Evolutionary conservation across 2,797 vertebrate species (phyloP).

Genomic region (Tiaroga cobitis): DNA sequence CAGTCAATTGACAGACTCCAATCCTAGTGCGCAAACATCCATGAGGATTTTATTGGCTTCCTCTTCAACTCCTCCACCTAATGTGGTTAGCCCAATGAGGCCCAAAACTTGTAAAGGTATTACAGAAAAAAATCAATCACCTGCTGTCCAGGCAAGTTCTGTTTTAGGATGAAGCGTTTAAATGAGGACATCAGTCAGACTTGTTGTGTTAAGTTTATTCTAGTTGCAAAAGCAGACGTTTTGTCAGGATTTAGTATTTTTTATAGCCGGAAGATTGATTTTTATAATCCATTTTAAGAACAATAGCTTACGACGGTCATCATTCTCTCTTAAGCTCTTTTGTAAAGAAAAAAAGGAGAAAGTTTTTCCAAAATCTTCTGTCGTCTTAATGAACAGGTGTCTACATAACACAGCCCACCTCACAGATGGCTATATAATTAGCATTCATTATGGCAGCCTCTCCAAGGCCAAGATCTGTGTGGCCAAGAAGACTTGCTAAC

Average conservation of each 20-base stretch:
- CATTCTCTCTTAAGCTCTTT: slow-evolving; percentile 34
- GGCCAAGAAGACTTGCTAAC: slow-evolving; percentile 76
- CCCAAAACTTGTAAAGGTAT: slow-evolving; percentile 76
- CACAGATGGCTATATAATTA: slow-evolving; percentile 81
- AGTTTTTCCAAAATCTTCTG: slow-evolving; percentile 64
- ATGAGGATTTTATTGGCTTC: slow-evolving; percentile 78
- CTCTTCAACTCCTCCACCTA: slow-evolving; percentile 75
- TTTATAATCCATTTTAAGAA: slow-evolving; percentile 24
- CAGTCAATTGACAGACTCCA: slow-evolving; percentile 78
- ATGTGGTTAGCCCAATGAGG: slow-evolving; percentile 77
- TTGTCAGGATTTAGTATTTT: neutral
- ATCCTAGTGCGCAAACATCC: slow-evolving; percentile 80
- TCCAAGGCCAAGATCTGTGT: slow-evolving; percentile 72
- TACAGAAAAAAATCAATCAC: slow-evolving; percentile 73
- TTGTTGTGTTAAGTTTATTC: slow-evolving; percentile 36
- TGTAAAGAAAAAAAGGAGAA: slow-evolving; percentile 55
- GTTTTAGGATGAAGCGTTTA: slow-evolving; percentile 57
- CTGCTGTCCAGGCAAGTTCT: slow-evolving; percentile 60
- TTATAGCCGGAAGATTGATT: neutral
- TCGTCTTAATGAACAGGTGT: slow-evolving; percentile 81
- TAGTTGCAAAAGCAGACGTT: neutral
- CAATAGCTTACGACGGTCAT: slow-evolving; percentile 17
- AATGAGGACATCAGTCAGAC: slow-evolving; percentile 49
- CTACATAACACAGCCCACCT: slow-evolving; percentile 80
- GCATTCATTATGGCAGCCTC: slow-evolving; percentile 80